Conservation (phyloP, 1,140 invertebrate genomes). For the Dendrolimus kikuchii region DNA sequence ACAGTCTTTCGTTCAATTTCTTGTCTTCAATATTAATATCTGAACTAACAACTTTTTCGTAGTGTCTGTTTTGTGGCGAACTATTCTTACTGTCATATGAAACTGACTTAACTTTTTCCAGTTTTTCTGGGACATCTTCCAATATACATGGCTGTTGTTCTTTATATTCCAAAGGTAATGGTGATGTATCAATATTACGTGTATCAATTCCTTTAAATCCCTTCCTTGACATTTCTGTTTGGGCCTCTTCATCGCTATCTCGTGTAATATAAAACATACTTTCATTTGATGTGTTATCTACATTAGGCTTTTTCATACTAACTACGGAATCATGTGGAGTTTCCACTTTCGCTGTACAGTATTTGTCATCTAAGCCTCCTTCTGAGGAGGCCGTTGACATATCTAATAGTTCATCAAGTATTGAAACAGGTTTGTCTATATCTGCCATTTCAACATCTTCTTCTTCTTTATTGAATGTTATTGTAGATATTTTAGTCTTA, state of each 20-base stretch:
- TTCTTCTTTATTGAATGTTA: neutral
- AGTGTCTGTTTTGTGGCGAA: slow-evolving; percentile 19
- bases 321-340: neutral
- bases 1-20: slow-evolving; percentile 12
- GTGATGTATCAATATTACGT: neutral
- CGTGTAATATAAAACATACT: slow-evolving; percentile 26
- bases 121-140: slow-evolving; percentile 18
- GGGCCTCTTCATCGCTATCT: slow-evolving; percentile 22
- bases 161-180: slow-evolving; percentile 15
- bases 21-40: slow-evolving; percentile 12
- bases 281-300: slow-evolving; percentile 17
- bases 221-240: slow-evolving; percentile 3
- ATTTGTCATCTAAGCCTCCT: slow-evolving; percentile 14
- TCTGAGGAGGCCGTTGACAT: slow-evolving; percentile 31
- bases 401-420: slow-evolving; percentile 34
- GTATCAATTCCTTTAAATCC: slow-evolving; percentile 4
- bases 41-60: slow-evolving; percentile 24
- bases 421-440: slow-evolving; percentile 19
- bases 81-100: slow-evolving; percentile 10
- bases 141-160: slow-evolving; percentile 10
- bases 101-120: slow-evolving; percentile 13
- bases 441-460: slow-evolving; percentile 3
- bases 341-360: neutral
- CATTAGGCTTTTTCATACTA: slow-evolving; percentile 1
- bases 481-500: too few relatives aligned